phyloP scores from a whole-genome alignment of 2,888 invertebrate genomes.

The Halictus quadricinctus region DNA sequence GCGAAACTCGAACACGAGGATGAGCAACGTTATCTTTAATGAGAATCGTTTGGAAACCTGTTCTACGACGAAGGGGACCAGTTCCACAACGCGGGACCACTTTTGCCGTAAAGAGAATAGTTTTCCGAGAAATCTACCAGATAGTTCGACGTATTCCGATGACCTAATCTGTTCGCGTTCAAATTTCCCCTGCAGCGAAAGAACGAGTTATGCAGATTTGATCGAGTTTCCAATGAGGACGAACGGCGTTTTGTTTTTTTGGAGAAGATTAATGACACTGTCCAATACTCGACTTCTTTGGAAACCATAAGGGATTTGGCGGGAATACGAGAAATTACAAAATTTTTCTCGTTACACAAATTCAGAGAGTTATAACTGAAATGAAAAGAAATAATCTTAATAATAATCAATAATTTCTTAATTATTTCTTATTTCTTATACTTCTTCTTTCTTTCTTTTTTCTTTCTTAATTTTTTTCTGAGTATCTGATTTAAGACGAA shows the following conservation, averaged over 20 bases:
- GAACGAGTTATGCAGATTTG: constrained; percentile 43
- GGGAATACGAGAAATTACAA: not conserved
- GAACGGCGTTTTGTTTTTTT: not conserved
- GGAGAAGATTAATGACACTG: not conserved
- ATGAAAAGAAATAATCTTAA: not conserved
- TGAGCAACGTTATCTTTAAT: constrained; percentile 32
- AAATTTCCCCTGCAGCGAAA: not conserved
- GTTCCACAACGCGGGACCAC: not conserved
- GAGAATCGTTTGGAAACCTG: constrained; percentile 48
- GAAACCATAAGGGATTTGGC: not conserved
- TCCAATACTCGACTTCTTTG: not conserved
- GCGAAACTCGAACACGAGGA: constrained; percentile 3
- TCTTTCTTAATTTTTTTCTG: not conserved
- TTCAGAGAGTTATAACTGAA: not conserved
- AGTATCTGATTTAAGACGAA: too few species aligned
- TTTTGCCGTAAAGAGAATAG: constrained; percentile 25
- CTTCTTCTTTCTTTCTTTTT: too few species aligned
- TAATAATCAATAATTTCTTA: too few species aligned
- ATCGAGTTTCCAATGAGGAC: constrained; percentile 7
- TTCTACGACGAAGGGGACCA: constrained; percentile 18
- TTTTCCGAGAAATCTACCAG: constrained; percentile 32
- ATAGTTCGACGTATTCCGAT: constrained; percentile 14
- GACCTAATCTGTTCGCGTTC: constrained; percentile 16
- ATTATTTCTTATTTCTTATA: too few species aligned
- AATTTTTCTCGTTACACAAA: not conserved